Percentiles rank a stretch among this genome's conserved stretches.
Conservation (phyloP, 2,888 invertebrate species). For the Ectropis crepuscularia region DNA sequence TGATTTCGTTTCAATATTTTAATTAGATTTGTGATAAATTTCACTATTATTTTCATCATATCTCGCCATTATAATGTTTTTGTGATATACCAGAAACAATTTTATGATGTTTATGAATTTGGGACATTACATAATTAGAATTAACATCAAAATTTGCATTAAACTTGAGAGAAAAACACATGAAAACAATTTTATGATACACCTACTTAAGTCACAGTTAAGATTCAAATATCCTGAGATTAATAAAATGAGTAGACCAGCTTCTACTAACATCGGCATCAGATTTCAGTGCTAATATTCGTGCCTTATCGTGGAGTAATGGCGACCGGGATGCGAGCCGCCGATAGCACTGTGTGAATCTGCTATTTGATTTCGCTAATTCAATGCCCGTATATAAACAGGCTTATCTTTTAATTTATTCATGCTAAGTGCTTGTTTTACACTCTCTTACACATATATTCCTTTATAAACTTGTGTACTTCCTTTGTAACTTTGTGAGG, state of each 20-base stretch:
- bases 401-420: conserved; percentile 29
- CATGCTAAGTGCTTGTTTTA: conserved; percentile 13
- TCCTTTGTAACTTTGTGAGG: too few relatives aligned
- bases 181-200: too few relatives aligned
- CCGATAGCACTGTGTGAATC: conserved; percentile 47
- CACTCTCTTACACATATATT: too few relatives aligned
- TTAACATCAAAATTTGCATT: too few relatives aligned
- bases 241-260: conserved; percentile 11
- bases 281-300: conserved; percentile 61
- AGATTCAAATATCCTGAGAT: conserved; percentile 1
- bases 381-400: conserved; percentile 31
- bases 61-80: too few relatives aligned
- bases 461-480: too few relatives aligned
- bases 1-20: not conserved
- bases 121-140: too few relatives aligned
- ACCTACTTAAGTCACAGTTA: too few relatives aligned
- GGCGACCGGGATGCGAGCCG: conserved; percentile 58
- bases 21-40: not conserved
- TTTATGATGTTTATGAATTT: too few relatives aligned
- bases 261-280: conserved; percentile 47
- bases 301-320: conserved; percentile 67
- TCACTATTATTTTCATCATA: too few relatives aligned
- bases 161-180: too few relatives aligned
- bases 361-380: conserved; percentile 36
- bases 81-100: too few relatives aligned